These are phyloP conservation scores for Syngnathus acus DNA, from an alignment of 2,797 vertebrate genomes.

Conservation along the genomic window DNA sequence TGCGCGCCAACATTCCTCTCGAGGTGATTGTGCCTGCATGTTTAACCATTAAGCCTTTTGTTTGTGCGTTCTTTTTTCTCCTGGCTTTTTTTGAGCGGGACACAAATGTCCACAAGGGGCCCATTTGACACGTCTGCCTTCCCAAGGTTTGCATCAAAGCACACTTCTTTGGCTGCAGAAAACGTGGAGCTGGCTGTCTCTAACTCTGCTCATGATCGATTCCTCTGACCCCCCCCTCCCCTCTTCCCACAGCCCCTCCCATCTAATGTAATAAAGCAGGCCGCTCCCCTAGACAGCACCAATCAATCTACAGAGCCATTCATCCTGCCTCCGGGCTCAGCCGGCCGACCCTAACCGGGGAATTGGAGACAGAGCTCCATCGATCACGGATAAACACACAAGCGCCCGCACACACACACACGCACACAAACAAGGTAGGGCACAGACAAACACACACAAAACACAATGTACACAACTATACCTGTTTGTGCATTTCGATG, in stretches of 20 bases:
- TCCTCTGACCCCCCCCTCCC: conserved; percentile 81
- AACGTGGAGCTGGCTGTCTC: conserved; percentile 37
- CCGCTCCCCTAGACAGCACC: conserved; percentile 88
- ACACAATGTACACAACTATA: conserved; percentile 36
- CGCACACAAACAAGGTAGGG: conserved; percentile 30
- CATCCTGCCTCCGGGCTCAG: conserved; percentile 92
- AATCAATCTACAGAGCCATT: conserved; percentile 93
- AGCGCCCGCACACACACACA: conserved; percentile 44
- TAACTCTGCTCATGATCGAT: conserved; percentile 82
- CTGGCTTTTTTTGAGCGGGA: background rate
- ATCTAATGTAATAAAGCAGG: conserved; percentile 96
- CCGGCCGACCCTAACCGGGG: conserved; percentile 88
- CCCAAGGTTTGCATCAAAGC: conserved; percentile 8
- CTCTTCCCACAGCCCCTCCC: conserved; percentile 76
- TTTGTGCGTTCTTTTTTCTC: conserved; percentile 5
- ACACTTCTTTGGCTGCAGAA: conserved; percentile 26
- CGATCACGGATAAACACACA: conserved; percentile 80
- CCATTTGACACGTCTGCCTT: conserved; percentile 5
- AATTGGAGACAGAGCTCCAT: conserved; percentile 89
- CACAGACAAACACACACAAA: conserved; percentile 20
- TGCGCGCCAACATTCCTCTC: conserved; percentile 16
- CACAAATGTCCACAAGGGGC: background rate
- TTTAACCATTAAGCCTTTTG: conserved; percentile 7
- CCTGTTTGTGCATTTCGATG: conserved; percentile 97
- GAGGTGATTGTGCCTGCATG: conserved; percentile 10